phyloP scores from a whole-genome alignment of 2,888 invertebrate genomes.

The Creontiades dilutus region DNA sequence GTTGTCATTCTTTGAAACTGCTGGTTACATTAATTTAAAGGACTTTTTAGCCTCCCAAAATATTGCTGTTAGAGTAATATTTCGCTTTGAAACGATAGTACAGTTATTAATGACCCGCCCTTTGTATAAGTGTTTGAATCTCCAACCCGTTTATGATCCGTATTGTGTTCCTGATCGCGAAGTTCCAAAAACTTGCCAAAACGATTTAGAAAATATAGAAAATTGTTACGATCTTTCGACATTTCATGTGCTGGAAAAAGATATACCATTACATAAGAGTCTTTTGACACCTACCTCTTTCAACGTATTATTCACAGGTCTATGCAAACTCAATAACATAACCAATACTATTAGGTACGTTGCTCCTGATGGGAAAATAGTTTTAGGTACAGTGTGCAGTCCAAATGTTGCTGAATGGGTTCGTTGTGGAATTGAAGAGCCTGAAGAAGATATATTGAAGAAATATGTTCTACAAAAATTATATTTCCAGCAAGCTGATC shows the following conservation, averaged over 20 bases:
- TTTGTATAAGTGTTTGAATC: not conserved
- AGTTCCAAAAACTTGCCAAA: not conserved
- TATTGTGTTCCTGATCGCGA: not conserved
- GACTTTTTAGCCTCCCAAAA: constrained; percentile 3
- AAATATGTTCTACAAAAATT: not conserved
- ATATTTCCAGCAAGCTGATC: not conserved
- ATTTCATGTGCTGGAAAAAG: not conserved
- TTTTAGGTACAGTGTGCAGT: not conserved
- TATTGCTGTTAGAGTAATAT: not conserved
- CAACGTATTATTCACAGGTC: not conserved
- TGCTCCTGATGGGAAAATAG: not conserved
- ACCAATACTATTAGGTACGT: not conserved
- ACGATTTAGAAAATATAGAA: too few relatives aligned
- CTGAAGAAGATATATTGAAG: not conserved
- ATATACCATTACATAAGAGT: not conserved
- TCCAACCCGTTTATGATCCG: not conserved
- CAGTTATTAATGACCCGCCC: not conserved
- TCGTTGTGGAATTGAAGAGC: not conserved
- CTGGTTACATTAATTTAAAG: not conserved
- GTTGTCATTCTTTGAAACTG: not conserved
- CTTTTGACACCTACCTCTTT: not conserved
- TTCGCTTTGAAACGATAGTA: not conserved
- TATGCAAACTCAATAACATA: not conserved
- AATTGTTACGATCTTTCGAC: not conserved
- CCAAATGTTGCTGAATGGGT: not conserved